These are phyloP conservation scores for Zaprionus inermis DNA, from an alignment of 1,140 invertebrate species.

Conservation along the genomic window DNA sequence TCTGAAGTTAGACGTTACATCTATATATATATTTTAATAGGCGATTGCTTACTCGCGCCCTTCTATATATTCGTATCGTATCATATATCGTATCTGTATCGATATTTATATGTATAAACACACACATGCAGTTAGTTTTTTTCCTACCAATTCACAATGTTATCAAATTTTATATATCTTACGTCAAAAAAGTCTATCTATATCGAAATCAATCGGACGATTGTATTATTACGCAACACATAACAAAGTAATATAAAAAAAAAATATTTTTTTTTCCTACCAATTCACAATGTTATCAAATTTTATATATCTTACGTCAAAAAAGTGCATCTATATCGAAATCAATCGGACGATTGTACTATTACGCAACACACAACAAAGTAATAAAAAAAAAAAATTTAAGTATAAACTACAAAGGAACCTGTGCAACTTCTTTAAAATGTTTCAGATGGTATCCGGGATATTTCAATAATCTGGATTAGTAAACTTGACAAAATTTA, in stretches of 20 bases:
- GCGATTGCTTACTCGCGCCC: not conserved
- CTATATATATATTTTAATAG: slow-evolving; percentile 16
- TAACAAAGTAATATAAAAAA: slow-evolving; percentile 4
- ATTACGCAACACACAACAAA: slow-evolving; percentile 1
- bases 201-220: slow-evolving; percentile 2
- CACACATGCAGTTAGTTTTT: not conserved
- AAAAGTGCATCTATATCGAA: slow-evolving; percentile 1
- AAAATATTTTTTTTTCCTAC: slow-evolving; percentile 10
- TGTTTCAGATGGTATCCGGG: not conserved
- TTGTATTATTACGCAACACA: slow-evolving; percentile 5
- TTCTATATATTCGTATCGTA: not conserved
- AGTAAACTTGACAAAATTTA: slow-evolving; percentile 3
- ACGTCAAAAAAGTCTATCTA: slow-evolving; percentile 3
- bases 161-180: slow-evolving; percentile 5
- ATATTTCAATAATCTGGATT: not conserved
- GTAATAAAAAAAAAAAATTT: slow-evolving; percentile 6
- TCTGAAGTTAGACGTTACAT: slow-evolving; percentile 6
- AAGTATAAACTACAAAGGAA: not conserved
- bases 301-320: slow-evolving; percentile 4
- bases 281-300: slow-evolving; percentile 3
- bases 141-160: not conserved
- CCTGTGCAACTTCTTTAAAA: not conserved
- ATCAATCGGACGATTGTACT: slow-evolving; percentile 7
- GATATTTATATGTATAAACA: slow-evolving; percentile 3
- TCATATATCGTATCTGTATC: slow-evolving; percentile 11